Percentiles rank a stretch among this genome's conserved stretches.
phyloP scores from a whole-genome alignment of 2,797 vertebrate genomes.

The Liparis tanakae region DNA sequence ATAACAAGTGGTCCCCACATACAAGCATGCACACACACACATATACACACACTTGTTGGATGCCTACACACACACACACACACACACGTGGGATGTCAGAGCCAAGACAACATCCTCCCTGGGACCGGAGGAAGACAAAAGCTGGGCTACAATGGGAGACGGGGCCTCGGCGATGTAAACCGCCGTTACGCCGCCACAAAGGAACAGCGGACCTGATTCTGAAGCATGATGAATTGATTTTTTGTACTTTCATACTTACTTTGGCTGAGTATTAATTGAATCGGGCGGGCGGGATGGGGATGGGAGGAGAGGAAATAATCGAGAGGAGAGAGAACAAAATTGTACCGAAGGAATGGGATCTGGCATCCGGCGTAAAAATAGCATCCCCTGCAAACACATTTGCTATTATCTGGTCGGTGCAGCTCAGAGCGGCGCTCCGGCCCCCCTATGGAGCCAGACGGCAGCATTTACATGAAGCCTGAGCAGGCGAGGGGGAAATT shows the following conservation, averaged over 20 bases:
- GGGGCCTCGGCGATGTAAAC: conserved; percentile 58
- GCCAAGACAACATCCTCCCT: conserved; percentile 67
- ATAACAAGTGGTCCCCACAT: conserved; percentile 81
- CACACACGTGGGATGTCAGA: conserved; percentile 50
- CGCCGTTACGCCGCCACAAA: conserved; percentile 59
- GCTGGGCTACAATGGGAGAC: conserved; percentile 38
- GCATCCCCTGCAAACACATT: conserved; percentile 78
- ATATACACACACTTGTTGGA: conserved; percentile 50
- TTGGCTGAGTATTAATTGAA: conserved; percentile 78
- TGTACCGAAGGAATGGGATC: conserved; percentile 73
- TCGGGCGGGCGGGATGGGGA: conserved; percentile 60
- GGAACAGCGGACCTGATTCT: conserved; percentile 69
- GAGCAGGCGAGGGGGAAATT: conserved; percentile 73
- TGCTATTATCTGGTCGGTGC: conserved; percentile 78
- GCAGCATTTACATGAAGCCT: conserved; percentile 75
- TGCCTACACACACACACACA: conserved; percentile 43
- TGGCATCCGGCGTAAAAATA: conserved; percentile 79
- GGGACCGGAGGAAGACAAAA: conserved; percentile 65
- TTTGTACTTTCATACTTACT: conserved; percentile 75
- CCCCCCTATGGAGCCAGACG: conserved; percentile 71
- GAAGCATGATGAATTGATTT: conserved; percentile 82
- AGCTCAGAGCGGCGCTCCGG: conserved; percentile 50
- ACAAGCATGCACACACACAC: conserved; percentile 59
- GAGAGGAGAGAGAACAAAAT: conserved; percentile 26
- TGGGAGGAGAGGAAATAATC: conserved; percentile 68